These are phyloP conservation scores for Oscheius sp. DNA, from an alignment of 2,888 invertebrate genomes.

Conservation along the genomic window DNA sequence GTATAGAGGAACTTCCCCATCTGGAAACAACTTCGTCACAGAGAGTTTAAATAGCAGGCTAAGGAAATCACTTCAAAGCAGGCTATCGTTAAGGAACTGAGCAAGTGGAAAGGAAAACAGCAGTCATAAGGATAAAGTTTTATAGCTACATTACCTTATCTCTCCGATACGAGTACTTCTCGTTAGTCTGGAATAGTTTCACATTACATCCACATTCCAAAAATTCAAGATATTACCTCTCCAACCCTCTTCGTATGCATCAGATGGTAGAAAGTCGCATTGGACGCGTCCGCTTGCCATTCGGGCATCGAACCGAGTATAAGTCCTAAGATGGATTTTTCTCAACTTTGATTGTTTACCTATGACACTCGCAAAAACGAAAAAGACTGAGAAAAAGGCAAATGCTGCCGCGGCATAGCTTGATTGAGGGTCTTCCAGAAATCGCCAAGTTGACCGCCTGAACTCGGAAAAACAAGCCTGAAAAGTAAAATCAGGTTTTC, in stretches of 20 bases:
- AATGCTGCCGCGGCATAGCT: constrained; percentile 65
- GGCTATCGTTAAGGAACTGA: background rate
- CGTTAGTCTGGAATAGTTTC: background rate
- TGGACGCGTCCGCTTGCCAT: constrained; percentile 67
- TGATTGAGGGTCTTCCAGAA: constrained; percentile 70
- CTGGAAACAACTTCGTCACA: constrained; percentile 23
- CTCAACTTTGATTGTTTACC: constrained; percentile 40
- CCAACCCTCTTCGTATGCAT: constrained; percentile 57
- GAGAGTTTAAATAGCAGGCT: background rate
- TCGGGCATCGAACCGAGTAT: constrained; percentile 73
- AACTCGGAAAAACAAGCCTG: constrained; percentile 47
- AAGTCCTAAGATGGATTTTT: constrained; percentile 52
- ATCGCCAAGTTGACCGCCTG: constrained; percentile 64
- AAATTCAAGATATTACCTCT: constrained; percentile 37
- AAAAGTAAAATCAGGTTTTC: constrained; percentile 1
- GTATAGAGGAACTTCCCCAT: constrained; percentile 33
- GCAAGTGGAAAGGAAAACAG: background rate
- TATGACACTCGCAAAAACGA: constrained; percentile 70
- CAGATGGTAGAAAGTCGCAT: constrained; percentile 66
- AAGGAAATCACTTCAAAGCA: background rate
- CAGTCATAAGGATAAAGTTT: background rate
- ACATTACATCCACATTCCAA: background rate
- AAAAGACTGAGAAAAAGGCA: constrained; percentile 67
- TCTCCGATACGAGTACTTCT: constrained; percentile 12
- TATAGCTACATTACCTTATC: constrained; percentile 18